These are phyloP conservation scores for Eupsittula cactorum DNA, from an alignment of 2,113 vertebrate genomes.

Conservation along the genomic window DNA sequence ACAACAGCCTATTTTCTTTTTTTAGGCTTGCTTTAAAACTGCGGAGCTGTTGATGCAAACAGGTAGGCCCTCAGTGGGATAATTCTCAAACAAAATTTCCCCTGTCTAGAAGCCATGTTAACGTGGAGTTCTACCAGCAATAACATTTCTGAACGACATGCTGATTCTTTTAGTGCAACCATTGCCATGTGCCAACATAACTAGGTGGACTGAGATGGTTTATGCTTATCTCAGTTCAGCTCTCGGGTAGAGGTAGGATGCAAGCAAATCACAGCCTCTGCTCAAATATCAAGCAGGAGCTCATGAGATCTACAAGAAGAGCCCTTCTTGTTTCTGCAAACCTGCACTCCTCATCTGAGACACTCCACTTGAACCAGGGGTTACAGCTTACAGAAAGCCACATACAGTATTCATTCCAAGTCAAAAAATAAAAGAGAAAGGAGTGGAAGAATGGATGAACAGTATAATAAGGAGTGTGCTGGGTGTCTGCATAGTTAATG, in stretches of 20 bases:
- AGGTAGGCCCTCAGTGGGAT: background rate
- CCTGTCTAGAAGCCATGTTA: background rate
- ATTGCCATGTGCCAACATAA: background rate
- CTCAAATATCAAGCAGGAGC: background rate
- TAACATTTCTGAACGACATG: background rate
- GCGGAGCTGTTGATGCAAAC: fast-evolving
- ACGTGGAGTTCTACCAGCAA: background rate
- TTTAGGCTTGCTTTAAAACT: background rate
- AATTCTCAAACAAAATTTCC: background rate
- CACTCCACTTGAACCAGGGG: fast-evolving
- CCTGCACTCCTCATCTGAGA: background rate
- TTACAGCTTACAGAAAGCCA: background rate
- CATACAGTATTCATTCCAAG: background rate
- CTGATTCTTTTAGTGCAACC: background rate
- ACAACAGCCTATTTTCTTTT: background rate
- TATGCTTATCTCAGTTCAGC: background rate
- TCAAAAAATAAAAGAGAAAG: background rate
- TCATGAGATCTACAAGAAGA: background rate
- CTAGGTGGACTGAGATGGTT: background rate
- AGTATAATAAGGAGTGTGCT: background rate
- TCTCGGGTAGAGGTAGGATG: background rate
- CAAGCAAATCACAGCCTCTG: background rate
- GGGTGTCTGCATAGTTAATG: background rate
- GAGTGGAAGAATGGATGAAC: background rate
- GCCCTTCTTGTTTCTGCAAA: background rate